Evolutionary conservation across 2,113 vertebrate genomes (phyloP).

Genomic region (Prionailurus viverrinus): DNA sequence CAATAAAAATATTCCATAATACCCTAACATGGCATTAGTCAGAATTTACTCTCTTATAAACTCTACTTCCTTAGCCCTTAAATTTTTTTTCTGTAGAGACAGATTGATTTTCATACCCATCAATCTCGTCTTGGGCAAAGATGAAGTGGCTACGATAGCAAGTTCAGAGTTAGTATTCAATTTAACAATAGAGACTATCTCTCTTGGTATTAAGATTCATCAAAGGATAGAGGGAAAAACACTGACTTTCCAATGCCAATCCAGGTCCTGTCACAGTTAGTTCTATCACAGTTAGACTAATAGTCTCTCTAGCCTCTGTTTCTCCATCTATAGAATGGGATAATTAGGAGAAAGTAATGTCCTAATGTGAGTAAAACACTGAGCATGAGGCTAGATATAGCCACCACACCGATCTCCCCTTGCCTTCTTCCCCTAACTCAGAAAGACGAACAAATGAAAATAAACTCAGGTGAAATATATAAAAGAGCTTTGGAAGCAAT

Average conservation of each 20-base stretch:
- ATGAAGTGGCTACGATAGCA: not conserved
- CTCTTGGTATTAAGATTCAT: not conserved
- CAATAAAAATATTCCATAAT: not conserved
- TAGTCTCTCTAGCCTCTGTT: not conserved
- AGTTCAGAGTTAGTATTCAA: not conserved
- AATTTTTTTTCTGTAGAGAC: slow-evolving; percentile 1
- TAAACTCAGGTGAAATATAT: slow-evolving; percentile 8
- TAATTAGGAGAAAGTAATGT: not conserved
- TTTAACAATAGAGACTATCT: not conserved
- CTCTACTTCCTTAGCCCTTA: not conserved
- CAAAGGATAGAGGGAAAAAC: not conserved
- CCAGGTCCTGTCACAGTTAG: not conserved
- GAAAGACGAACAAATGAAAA: not conserved
- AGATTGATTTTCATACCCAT: not conserved
- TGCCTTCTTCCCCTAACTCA: not conserved
- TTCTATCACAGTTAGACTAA: not conserved
- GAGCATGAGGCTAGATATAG: not conserved
- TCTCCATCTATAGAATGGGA: not conserved
- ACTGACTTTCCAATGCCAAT: not conserved
- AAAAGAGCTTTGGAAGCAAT: not conserved
- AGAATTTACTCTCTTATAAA: slow-evolving; percentile 34
- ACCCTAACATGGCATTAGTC: not conserved
- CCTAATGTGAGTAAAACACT: not conserved
- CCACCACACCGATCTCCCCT: not conserved
- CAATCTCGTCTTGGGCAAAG: not conserved